Percentiles rank a stretch among this genome's conserved stretches.
These are phyloP conservation scores for Tanypteryx hageni DNA, from an alignment of 2,888 invertebrate genomes.

Conservation along the genomic window DNA sequence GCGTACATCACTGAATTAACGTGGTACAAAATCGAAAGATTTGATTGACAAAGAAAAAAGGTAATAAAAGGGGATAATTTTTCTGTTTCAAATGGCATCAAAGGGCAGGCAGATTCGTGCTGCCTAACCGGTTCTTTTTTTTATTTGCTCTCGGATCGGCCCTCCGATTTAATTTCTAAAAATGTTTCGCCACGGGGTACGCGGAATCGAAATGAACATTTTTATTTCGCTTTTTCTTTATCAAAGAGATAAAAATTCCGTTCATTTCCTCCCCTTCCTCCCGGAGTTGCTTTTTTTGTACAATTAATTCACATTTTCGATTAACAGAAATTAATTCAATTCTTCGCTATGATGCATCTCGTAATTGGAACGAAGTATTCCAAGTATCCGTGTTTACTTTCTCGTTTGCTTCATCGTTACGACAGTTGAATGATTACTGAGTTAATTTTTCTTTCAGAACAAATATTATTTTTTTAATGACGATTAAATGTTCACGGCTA, in stretches of 20 bases:
- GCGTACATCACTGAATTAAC: conserved; percentile 27
- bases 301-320: neutral
- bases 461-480: too few relatives aligned
- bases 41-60: neutral
- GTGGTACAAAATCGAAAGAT: neutral
- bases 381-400: neutral
- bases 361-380: neutral
- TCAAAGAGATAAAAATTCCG: neutral
- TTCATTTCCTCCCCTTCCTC: neutral
- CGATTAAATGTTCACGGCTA: too few relatives aligned
- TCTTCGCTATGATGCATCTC: neutral
- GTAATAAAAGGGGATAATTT: neutral
- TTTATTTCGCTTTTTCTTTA: neutral
- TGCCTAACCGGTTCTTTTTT: neutral
- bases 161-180: conserved; percentile 34
- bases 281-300: neutral
- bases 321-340: neutral
- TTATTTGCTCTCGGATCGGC: neutral
- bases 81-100: neutral
- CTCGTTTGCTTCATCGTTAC: too few relatives aligned
- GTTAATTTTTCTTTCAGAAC: too few relatives aligned
- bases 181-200: neutral
- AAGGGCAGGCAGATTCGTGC: neutral
- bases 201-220: neutral
- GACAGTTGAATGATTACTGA: too few relatives aligned